Base-by-base conservation (phyloP, 2,113 vertebrate species). In the Glaucidium brasilianum region DNA sequence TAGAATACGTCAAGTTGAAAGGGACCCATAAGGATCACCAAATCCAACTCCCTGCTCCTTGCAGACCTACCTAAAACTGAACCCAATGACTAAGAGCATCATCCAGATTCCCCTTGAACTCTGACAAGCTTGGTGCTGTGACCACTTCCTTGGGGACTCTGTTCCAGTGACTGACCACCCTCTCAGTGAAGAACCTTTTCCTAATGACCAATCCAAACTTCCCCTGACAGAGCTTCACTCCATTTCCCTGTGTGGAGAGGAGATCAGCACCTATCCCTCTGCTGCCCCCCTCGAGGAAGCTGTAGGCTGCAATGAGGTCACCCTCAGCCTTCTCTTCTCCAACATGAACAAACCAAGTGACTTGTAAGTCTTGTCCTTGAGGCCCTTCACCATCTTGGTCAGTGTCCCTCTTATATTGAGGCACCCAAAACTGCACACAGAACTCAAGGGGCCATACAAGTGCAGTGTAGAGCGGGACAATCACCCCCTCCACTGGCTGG, bases 401-500 rank as follows among this genome's bases (percentile, higher is more conserved):
- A 41, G 12, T 56, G 37, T 41, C 30, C 39, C 71, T 47, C 35
- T 67, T 34, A 19, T 10, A 45, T 4, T 32, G 52, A 50, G 3
- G 27, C 0, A 0, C n/a, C n/a, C 50, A 39, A 49, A 80, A 58
- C 13, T 12, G 20, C 67, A 35, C n/a, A 56, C 47, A 21, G 17
- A 11, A 30, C n/a, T 72, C 1, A 4, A 80, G 41, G 30, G 13
- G 10, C 50, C 2, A 3, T 30, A 49, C 16, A 15, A 23, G n/a
- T 15, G 15, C 18, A 13, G 21, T 30, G 25, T 13, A 30, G 30
- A 32, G 25, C 22, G 16, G 35, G 35, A 81, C 35, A 32, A 27
- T 15, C 41, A 10, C 17, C 35, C 17, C 20, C 32, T 58, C 0
- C 1, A n/a, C 11, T 1, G 2, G 41, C n/a, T 50, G 14, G 30